phyloP scores from a whole-genome alignment of 2,888 invertebrate species.

The Spatulosminthurus flaviceps region DNA sequence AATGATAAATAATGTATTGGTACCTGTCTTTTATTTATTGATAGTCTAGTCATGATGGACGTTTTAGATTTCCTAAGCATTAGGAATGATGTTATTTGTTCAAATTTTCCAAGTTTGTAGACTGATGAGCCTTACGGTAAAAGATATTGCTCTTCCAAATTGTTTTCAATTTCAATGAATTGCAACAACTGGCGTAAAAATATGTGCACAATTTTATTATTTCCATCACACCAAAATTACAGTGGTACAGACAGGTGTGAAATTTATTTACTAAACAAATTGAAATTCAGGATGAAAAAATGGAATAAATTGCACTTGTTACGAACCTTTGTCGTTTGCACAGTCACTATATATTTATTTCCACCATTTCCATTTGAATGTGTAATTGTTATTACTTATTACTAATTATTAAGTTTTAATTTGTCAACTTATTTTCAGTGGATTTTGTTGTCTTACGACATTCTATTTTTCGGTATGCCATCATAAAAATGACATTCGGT shows the following conservation, averaged over 20 bases:
- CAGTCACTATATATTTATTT: too few relatives aligned
- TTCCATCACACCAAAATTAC: neutral
- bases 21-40: conserved; percentile 34
- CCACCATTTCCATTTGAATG: too few relatives aligned
- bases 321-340: neutral
- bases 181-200: neutral
- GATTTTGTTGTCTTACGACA: too few relatives aligned
- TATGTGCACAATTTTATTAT: too few relatives aligned
- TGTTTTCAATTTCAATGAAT: neutral
- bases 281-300: neutral
- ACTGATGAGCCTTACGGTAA: neutral
- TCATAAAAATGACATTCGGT: too few relatives aligned
- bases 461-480: too few relatives aligned
- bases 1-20: conserved; percentile 21
- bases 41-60: conserved; percentile 33
- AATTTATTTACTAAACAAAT: conserved; percentile 1
- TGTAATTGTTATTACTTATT: too few relatives aligned
- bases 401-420: too few relatives aligned
- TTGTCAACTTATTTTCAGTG: too few relatives aligned
- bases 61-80: neutral
- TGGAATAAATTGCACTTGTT: conserved; percentile 14
- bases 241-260: neutral
- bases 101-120: conserved; percentile 7
- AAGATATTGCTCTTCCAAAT: conserved; percentile 9
- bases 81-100: conserved; percentile 2